Conservation (phyloP, 53 echinoderm and acorn worm species). For the Antedon mediterranea region DNA sequence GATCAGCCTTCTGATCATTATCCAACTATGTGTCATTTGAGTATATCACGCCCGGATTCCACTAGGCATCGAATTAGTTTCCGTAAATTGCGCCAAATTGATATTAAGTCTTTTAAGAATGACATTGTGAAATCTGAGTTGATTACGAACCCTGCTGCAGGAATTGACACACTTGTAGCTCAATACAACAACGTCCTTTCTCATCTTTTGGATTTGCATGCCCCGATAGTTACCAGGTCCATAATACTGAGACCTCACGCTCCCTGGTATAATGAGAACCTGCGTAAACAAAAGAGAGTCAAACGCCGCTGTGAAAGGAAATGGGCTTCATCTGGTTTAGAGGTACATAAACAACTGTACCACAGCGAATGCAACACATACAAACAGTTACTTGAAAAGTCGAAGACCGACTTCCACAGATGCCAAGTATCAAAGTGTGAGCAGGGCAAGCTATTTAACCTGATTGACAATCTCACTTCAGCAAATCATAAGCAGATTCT, state of each 20-base stretch:
- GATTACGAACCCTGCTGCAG: background rate
- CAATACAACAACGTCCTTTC: conserved; percentile 15
- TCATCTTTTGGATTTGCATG: conserved; percentile 15
- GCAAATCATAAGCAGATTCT: background rate
- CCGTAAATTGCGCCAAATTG: conserved; percentile 11
- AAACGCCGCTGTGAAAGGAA: conserved; percentile 19
- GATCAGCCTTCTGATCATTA: conserved; percentile 27
- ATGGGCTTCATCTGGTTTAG: conserved; percentile 17
- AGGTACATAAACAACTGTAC: conserved; percentile 29
- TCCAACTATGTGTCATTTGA: conserved; percentile 13
- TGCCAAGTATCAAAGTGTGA: conserved; percentile 1
- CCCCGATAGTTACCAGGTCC: conserved; percentile 9
- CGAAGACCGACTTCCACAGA: background rate
- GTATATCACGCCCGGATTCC: conserved; percentile 6
- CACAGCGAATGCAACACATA: conserved; percentile 9
- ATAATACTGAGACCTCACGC: conserved; percentile 25
- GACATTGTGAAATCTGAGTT: conserved; percentile 9
- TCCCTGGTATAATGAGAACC: conserved; percentile 16
- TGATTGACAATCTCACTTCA: background rate
- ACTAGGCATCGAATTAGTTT: conserved; percentile 1
- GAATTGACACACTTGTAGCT: conserved; percentile 1
- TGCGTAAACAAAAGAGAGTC: conserved; percentile 14
- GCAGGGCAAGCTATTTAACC: conserved; percentile 9
- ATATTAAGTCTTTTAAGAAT: conserved; percentile 11
- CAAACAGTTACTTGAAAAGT: conserved; percentile 3